Percentiles rank a stretch among this genome's conserved stretches.
phyloP scores from a whole-genome alignment of 2,113 vertebrate genomes.

The Corydoras maculifer region DNA sequence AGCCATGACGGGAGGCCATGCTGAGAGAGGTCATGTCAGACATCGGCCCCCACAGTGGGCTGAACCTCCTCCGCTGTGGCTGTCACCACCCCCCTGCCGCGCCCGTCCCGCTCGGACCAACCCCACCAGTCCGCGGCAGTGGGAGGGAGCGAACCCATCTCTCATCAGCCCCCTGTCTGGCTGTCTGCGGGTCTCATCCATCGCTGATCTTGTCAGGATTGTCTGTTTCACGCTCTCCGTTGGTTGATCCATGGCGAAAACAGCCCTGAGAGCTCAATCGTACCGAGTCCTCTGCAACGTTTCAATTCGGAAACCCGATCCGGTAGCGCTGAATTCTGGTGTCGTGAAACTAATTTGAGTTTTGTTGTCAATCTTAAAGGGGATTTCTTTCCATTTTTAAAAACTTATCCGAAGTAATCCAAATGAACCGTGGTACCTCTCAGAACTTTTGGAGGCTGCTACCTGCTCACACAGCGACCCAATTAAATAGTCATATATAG shows the following conservation, averaged over 20 bases:
- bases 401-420: not conserved
- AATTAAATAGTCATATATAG: not conserved
- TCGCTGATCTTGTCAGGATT: slow-evolving; percentile 19
- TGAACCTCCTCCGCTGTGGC: slow-evolving; percentile 67
- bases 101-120: slow-evolving; percentile 64
- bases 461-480: not conserved
- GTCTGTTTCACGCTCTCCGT: not conserved
- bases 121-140: slow-evolving; percentile 62
- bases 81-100: slow-evolving; percentile 71
- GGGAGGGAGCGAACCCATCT: slow-evolving; percentile 47
- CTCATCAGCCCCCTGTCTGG: slow-evolving; percentile 37
- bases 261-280: not conserved
- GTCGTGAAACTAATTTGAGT: not conserved
- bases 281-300: too few species aligned
- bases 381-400: not conserved
- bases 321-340: too few species aligned
- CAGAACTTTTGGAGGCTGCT: not conserved
- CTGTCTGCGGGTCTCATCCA: slow-evolving; percentile 18
- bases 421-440: too few species aligned
- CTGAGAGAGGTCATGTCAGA: slow-evolving; percentile 80
- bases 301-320: too few species aligned
- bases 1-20: slow-evolving; percentile 53
- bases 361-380: not conserved
- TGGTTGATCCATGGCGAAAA: slow-evolving; percentile 1
- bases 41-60: slow-evolving; percentile 73